Percentiles rank a stretch among this genome's conserved stretches.
Conservation (phyloP, 2,797 vertebrate genomes). For the Synaphobranchus kaupii region DNA sequence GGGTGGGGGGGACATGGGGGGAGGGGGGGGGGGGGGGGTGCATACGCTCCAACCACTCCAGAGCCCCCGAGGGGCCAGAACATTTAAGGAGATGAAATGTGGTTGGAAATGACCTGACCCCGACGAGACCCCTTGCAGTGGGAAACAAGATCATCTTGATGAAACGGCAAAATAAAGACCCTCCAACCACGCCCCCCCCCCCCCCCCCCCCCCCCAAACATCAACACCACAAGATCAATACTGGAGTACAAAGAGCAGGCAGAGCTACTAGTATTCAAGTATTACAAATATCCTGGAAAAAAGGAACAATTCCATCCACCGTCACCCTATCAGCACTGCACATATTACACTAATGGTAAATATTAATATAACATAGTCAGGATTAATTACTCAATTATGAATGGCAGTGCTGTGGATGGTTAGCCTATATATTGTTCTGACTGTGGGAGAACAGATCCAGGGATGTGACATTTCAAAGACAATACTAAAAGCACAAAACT, state of each 20-base stretch:
- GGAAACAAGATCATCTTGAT: constrained; percentile 36
- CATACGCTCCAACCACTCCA: constrained; percentile 40
- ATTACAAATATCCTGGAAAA: neutral
- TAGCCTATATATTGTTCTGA: neutral
- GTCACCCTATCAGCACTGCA: neutral
- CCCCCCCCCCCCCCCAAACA: constrained; percentile 12
- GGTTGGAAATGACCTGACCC: constrained; percentile 20
- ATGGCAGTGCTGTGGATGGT: too few relatives aligned
- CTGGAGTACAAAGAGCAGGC: neutral
- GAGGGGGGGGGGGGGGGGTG: too few relatives aligned
- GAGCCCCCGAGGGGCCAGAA: constrained; percentile 43
- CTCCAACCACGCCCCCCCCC: constrained; percentile 20
- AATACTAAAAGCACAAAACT: neutral
- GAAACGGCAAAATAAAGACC: constrained; percentile 38
- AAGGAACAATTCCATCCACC: neutral
- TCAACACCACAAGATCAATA: constrained; percentile 27
- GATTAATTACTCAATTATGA: neutral
- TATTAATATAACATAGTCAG: neutral
- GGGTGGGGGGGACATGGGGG: neutral
- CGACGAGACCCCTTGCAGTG: neutral
- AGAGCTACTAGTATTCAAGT: neutral
- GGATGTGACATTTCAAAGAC: neutral
- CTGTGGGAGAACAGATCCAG: neutral
- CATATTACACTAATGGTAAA: constrained; percentile 12
- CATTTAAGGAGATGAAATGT: constrained; percentile 54